Base-by-base conservation (phyloP, 2,113 vertebrate genomes). In the Peromyscus californicus region DNA sequence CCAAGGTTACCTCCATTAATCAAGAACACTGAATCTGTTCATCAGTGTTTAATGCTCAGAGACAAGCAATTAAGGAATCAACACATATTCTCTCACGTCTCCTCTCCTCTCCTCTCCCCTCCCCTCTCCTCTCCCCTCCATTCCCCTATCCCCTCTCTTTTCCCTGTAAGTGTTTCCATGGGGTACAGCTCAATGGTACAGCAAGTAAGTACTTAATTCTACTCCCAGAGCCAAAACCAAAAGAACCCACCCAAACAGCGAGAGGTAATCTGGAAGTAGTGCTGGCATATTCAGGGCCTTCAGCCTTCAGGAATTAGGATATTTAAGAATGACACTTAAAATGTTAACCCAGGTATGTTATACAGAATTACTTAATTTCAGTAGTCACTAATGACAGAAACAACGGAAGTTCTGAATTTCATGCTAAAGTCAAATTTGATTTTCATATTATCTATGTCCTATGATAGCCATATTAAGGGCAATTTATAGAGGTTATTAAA, bases 281-380 rank as follows among this genome's bases (percentile, higher is more conserved):
- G 83, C 0, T 45, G 57, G 79, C 17, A 57, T 33, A 88, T 85
- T 93, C 54, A 95, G 95, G 65, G 59, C 31, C 59, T 94, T 95
- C 51, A 96, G 39, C 63, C 57, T 94, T 95, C 51, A 96, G 39
- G 57, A 96, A 94, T 90, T 29, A 85, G 24, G 48, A 17, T 72
- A 95, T 86, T 96, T 95, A 36, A 89, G 94, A 97, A 95, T 87
- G 89, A 70, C 88, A 51, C 42, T 67, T 87, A 36, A 95, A 96
- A 95, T 42, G 19, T 89, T 67, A 86, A 91, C 72, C 15, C 36
- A 96, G 72, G 80, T 5, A 89, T 21, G 89, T 86, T 57, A 76
- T 10, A 96, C 1, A 90, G 3, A 65, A 45, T 94, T 95, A 93
- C 48, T 94, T 93, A 94, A 2, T 65, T 96, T 95, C 83, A 95